Conservation (phyloP, 2,888 invertebrate genomes). For the Tiliacea aurago region DNA sequence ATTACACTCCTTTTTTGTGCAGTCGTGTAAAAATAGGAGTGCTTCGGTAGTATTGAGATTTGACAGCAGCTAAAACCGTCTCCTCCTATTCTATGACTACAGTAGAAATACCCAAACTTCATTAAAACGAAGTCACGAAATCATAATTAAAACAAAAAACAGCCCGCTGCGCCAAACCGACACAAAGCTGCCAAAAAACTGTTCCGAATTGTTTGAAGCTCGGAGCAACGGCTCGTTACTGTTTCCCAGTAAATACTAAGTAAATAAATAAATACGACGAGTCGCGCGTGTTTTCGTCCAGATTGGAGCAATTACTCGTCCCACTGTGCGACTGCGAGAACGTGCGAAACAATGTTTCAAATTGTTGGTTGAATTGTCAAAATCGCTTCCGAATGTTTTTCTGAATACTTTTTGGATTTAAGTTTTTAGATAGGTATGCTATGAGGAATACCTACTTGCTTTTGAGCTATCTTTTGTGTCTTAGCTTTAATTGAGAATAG, state of each 20-base stretch:
- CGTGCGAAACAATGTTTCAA: constrained; percentile 71
- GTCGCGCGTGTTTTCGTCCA: constrained; percentile 81
- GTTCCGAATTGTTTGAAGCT: constrained; percentile 59
- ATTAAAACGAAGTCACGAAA: constrained; percentile 60
- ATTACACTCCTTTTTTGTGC: too few species aligned
- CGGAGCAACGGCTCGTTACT: constrained; percentile 75
- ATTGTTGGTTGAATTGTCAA: constrained; percentile 72
- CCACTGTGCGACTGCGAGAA: constrained; percentile 61
- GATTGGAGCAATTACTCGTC: constrained; percentile 87
- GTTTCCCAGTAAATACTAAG: constrained; percentile 86
- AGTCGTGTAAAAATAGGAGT: too few species aligned
- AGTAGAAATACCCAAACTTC: constrained; percentile 39
- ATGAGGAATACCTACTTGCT: neutral
- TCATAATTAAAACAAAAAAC: constrained; percentile 65
- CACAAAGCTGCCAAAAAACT: constrained; percentile 62
- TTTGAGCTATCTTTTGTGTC: neutral
- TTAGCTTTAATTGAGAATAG: neutral
- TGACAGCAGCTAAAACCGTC: neutral
- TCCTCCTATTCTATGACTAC: neutral
- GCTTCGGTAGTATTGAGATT: neutral
- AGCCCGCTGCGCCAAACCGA: constrained; percentile 51
- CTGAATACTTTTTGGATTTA: constrained; percentile 24
- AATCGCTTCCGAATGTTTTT: constrained; percentile 62
- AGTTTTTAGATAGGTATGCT: constrained; percentile 29
- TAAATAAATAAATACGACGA: constrained; percentile 89